Evolutionary conservation across 1,140 invertebrate genomes (phyloP).

Genomic region (Pinna nobilis): DNA sequence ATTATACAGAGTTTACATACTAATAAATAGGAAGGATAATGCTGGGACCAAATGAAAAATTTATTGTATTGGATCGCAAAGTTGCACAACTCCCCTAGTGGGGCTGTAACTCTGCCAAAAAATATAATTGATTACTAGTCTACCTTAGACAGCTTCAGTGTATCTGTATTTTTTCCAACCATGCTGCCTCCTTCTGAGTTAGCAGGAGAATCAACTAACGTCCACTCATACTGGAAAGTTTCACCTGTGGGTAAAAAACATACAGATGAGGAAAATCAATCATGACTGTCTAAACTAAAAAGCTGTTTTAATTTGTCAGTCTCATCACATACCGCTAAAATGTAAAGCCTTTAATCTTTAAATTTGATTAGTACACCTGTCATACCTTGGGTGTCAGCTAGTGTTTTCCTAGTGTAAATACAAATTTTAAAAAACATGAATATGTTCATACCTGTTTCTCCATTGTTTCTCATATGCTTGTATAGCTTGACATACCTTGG

Average conservation of each 20-base stretch:
- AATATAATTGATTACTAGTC: conserved; percentile 17
- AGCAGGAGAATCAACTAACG: conserved; percentile 86
- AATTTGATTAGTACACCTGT: conserved; percentile 63
- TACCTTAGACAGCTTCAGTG: conserved; percentile 73
- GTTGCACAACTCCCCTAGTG: background rate
- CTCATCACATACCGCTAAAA: background rate
- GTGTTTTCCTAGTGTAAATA: no score
- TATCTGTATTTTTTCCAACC: conserved; percentile 87
- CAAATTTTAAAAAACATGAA: no score
- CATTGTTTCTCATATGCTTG: no score
- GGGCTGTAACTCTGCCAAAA: background rate
- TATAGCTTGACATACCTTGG: no score
- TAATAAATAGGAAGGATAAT: no score
- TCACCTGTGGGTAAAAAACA: conserved; percentile 72
- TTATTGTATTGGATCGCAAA: no score
- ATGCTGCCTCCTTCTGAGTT: conserved; percentile 83
- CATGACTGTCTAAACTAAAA: background rate
- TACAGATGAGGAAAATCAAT: background rate
- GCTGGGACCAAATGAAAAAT: no score
- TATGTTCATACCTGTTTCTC: no score
- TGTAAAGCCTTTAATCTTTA: background rate
- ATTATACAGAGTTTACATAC: no score
- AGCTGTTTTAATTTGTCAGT: background rate
- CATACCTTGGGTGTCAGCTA: no score
- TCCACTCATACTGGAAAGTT: conserved; percentile 92